These are phyloP conservation scores for Ibycter americanus DNA, from an alignment of 2,797 vertebrate species.

Conservation along the genomic window DNA sequence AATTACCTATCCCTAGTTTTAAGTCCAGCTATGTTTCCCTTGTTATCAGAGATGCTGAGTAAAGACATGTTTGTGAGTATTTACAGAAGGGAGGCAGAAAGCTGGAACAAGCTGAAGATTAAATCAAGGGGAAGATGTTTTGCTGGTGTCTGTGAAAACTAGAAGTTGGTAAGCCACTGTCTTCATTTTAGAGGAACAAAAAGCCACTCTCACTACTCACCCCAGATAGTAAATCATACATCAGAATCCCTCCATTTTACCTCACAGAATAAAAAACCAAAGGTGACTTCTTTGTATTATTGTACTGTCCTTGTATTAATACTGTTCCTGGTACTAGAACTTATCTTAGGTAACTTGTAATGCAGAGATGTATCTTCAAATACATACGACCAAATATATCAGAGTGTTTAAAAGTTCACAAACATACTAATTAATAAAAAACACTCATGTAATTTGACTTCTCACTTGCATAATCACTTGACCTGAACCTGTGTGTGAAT, in stretches of 20 bases:
- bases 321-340: not conserved
- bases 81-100: not conserved
- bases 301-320: not conserved
- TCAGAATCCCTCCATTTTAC: not conserved
- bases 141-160: not conserved
- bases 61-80: not conserved
- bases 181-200: not conserved
- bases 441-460: not conserved
- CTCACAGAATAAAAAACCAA: not conserved
- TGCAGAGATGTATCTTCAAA: not conserved
- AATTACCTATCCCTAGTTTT: not conserved
- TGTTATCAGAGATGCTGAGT: not conserved
- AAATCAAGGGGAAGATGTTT: not conserved
- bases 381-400: accelerated
- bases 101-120: not conserved
- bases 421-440: not conserved
- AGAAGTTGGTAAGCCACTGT: not conserved
- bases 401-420: not conserved
- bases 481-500: not conserved
- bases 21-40: not conserved
- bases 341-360: not conserved
- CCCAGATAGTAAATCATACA: not conserved
- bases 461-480: not conserved
- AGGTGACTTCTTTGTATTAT: not conserved
- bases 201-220: not conserved